Percentiles rank a stretch among this genome's conserved stretches.
Conservation (phyloP, 2,888 invertebrate species). For the Nomada lathburiana region DNA sequence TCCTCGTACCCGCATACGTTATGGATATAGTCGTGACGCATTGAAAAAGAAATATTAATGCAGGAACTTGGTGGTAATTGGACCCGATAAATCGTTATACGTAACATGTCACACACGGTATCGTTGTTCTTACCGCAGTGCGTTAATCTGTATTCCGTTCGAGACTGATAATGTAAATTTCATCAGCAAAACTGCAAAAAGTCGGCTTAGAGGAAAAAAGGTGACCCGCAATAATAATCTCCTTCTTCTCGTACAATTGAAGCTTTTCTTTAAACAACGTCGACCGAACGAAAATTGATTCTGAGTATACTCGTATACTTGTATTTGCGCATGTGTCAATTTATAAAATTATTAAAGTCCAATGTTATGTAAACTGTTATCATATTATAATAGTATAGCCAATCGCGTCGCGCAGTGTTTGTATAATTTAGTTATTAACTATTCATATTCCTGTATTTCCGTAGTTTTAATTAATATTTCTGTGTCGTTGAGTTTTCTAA, state of each 20-base stretch:
- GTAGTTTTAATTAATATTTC: too few relatives aligned
- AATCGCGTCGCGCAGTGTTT: too few relatives aligned
- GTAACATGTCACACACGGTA: constrained; percentile 22
- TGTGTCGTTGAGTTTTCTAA: too few relatives aligned
- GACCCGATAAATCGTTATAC: constrained; percentile 31
- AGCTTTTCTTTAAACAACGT: background rate
- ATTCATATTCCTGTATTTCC: too few relatives aligned
- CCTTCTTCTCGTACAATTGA: constrained; percentile 59
- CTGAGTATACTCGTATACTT: too few relatives aligned
- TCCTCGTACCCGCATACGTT: background rate
- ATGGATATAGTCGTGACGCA: constrained; percentile 3
- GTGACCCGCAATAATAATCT: constrained; percentile 49
- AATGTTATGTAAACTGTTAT: too few relatives aligned
- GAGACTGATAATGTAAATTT: constrained; percentile 60
- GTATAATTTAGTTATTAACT: too few relatives aligned
- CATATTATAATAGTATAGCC: too few relatives aligned
- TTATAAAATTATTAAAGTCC: too few relatives aligned
- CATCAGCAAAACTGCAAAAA: constrained; percentile 35
- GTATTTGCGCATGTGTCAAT: too few relatives aligned
- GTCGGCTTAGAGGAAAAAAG: constrained; percentile 25
- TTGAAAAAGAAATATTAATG: constrained; percentile 49
- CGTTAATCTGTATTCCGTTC: constrained; percentile 46
- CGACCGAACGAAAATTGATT: background rate
- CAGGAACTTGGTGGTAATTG: constrained; percentile 53
- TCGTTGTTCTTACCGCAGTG: constrained; percentile 23